Conservation (phyloP, 2,888 invertebrate species). For the Rotaria magnacalcarata region DNA sequence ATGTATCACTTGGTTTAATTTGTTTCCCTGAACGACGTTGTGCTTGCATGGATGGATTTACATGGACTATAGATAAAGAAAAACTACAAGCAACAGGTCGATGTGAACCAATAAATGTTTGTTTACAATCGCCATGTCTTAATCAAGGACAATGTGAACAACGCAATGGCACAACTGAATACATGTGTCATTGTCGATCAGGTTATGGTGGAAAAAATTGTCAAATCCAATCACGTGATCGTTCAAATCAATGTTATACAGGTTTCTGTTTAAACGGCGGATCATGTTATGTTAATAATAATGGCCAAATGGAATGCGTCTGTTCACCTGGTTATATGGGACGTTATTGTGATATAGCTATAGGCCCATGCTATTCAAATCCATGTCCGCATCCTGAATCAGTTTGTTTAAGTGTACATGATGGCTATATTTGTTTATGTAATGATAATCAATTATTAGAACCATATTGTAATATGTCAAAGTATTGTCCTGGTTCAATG, state of each 20-base stretch:
- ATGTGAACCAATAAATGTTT: neutral
- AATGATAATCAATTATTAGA: slow-evolving; percentile 34
- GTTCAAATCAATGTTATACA: slow-evolving; percentile 25
- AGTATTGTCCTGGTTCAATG: slow-evolving; percentile 30
- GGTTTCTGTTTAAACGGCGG: slow-evolving; percentile 12
- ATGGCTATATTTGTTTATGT: slow-evolving; percentile 33
- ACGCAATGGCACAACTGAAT: neutral
- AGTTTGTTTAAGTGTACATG: slow-evolving; percentile 18
- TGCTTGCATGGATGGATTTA: slow-evolving; percentile 4
- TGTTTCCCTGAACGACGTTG: slow-evolving; percentile 33
- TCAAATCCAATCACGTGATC: slow-evolving; percentile 29
- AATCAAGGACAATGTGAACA: slow-evolving; percentile 19
- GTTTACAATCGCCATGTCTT: slow-evolving; percentile 25
- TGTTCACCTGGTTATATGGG: slow-evolving; percentile 24
- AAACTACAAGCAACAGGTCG: neutral
- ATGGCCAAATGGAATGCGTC: neutral
- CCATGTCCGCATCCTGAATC: slow-evolving; percentile 8
- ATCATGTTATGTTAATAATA: slow-evolving; percentile 4
- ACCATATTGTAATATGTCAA: slow-evolving; percentile 14
- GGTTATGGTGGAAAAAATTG: neutral
- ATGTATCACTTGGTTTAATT: neutral
- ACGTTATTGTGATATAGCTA: slow-evolving; percentile 13
- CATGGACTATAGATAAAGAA: slow-evolving; percentile 25
- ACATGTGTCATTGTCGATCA: neutral
- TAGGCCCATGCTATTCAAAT: slow-evolving; percentile 23